phyloP scores from a whole-genome alignment of 2,888 invertebrate genomes.

The Macrophya alboannulata region DNA sequence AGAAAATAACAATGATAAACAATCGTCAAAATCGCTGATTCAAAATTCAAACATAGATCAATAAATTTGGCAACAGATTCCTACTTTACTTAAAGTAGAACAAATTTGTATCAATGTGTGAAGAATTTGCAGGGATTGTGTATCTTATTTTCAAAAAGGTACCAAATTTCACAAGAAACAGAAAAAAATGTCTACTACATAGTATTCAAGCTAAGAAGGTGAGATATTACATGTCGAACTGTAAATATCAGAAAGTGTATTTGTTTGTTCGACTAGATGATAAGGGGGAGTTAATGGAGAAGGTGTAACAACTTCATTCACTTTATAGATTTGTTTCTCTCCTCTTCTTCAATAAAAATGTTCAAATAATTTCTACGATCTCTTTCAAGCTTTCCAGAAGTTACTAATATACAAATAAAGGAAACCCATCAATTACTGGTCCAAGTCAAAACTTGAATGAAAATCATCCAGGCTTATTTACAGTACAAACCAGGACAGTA shows the following conservation, averaged over 20 bases:
- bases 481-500: neutral
- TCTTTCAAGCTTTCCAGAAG: neutral
- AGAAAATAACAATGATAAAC: neutral
- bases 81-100: neutral
- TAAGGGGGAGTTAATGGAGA: neutral
- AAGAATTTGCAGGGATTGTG: neutral
- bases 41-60: neutral
- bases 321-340: neutral
- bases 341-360: neutral
- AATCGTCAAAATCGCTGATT: neutral
- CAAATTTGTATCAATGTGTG: neutral
- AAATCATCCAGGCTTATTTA: neutral
- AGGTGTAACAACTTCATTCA: neutral
- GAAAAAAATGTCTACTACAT: slow-evolving; percentile 6
- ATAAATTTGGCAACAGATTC: neutral
- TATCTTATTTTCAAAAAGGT: neutral
- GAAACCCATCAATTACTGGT: no score
- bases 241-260: neutral
- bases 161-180: neutral
- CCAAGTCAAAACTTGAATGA: neutral
- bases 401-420: neutral
- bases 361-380: neutral
- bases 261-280: neutral
- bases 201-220: neutral
- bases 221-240: neutral